Base-by-base conservation (phyloP, 1,140 invertebrate species). In the Chymomyza costata region DNA sequence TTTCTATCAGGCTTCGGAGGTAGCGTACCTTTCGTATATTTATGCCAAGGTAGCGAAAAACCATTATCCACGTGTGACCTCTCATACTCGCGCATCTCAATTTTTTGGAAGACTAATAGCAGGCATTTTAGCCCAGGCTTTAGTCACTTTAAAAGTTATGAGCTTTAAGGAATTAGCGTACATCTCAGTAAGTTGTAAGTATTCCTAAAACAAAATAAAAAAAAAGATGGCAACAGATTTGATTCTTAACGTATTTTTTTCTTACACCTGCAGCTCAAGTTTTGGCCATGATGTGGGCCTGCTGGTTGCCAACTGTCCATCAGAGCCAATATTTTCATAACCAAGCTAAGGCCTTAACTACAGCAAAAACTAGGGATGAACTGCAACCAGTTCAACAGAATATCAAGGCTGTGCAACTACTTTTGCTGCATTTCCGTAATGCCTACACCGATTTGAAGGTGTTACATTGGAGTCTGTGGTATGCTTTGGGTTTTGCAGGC, bases 1-100 rank as follows among this genome's bases (percentile, higher is more conserved):
- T 1, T 87, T 94, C 14, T 94, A 93, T 68, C 90, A 94, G 78
- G 94, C 95, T 0, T 91, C 93, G 2, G 95, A 97, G 86, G 92
- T 97, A 0, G 95, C 95, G 0, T 97, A 97, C 86, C 94, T 92
- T 61, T 95, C 95, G 0, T 98, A 97, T 70, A 95, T 97, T 61
- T 98, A 97, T 86, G 94, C 95, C 11, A 94, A 96, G 88, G 95
- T 97, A 34, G 89, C 91, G 41, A 89, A 88, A 61, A 85, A 89
- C 41, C 87, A 92, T 81, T 95, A 93, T 85, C 90, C 93, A 70
- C 87, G 89, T 69, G 92, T 94, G 0, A 93, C 94, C 0, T 89
- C 91, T 1, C 90, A 91, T 60, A 92, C 92, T 2, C 87, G 92
- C 70, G 90, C 90, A 11, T 92, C 92, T 2, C 87, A 89, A 61